phyloP scores from a whole-genome alignment of 2,888 invertebrate species.

The Chalcis sispes region DNA sequence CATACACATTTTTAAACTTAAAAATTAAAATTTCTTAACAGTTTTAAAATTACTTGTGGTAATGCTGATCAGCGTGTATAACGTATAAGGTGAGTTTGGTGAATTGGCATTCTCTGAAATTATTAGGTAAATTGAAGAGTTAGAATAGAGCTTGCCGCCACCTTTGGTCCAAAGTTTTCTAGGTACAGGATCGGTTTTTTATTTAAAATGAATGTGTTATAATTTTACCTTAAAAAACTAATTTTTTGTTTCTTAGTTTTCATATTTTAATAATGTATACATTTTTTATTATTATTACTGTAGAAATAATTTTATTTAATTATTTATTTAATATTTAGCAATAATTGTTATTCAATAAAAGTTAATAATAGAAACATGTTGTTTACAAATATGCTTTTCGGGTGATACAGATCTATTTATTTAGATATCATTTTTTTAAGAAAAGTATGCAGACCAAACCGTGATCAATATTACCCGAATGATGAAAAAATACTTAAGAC shows the following conservation, averaged over 20 bases:
- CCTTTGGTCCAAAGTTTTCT: background rate
- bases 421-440: background rate
- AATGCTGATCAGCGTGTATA: conserved; percentile 39
- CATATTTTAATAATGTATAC: background rate
- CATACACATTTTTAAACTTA: no score
- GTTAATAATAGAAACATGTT: background rate
- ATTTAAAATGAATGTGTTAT: conserved; percentile 14
- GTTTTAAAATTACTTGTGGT: conserved; percentile 43
- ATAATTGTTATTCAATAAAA: background rate
- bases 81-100: conserved; percentile 42
- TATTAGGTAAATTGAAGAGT: conserved; percentile 29
- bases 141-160: conserved; percentile 34
- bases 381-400: background rate
- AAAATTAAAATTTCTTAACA: conserved; percentile 31
- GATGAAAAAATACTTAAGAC: background rate
- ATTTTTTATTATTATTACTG: no score
- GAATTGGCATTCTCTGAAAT: conserved; percentile 9
- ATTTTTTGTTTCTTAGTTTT: background rate
- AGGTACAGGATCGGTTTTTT: conserved; percentile 12
- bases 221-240: background rate
- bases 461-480: conserved; percentile 17
- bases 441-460: background rate
- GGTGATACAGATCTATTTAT: conserved; percentile 4
- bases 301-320: no score
- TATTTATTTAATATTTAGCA: background rate